Conservation (phyloP, 2,113 vertebrate genomes). For the Ornithorhynchus anatinus region DNA sequence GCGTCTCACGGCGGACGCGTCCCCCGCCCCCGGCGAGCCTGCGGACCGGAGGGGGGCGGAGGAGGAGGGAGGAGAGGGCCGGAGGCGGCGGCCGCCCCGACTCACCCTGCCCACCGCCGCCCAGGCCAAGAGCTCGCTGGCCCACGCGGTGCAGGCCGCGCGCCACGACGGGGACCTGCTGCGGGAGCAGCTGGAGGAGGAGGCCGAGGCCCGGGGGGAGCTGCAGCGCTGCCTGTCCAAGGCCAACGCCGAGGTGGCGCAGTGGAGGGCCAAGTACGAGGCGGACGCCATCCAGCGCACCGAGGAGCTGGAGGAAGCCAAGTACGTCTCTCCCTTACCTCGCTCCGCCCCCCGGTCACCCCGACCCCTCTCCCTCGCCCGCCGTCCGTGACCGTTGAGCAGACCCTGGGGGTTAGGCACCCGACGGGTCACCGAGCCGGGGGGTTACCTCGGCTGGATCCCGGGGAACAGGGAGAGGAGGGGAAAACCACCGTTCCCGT, state of each 20-base stretch:
- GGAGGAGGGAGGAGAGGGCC: not conserved
- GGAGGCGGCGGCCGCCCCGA: not conserved
- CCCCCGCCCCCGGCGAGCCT: not conserved
- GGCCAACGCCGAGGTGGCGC: constrained; percentile 88
- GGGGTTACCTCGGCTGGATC: too few species aligned
- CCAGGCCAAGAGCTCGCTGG: constrained; percentile 86
- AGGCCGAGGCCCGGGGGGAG: constrained; percentile 86
- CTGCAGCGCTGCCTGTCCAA: constrained; percentile 89
- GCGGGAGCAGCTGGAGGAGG: constrained; percentile 92
- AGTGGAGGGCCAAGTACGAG: constrained; percentile 94
- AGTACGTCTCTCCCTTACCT: constrained; percentile 72
- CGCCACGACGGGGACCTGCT: constrained; percentile 89
- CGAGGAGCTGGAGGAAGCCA: constrained; percentile 93
- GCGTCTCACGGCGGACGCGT: not conserved
- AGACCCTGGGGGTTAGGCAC: too few species aligned
- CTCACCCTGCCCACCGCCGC: not conserved
- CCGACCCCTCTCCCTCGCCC: too few species aligned
- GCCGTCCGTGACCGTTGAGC: too few species aligned
- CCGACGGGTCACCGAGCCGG: too few species aligned
- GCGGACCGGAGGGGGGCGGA: not conserved
- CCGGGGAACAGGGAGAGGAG: too few species aligned
- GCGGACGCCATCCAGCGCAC: constrained; percentile 93
- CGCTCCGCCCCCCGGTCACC: too few species aligned
- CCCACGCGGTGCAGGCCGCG: constrained; percentile 86
- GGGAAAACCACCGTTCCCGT: too few species aligned